Evolutionary conservation across 2,797 vertebrate species (phyloP), one percentile per base, ranked within the genome.

Genomic region (Anguilla marmorata): DNA sequence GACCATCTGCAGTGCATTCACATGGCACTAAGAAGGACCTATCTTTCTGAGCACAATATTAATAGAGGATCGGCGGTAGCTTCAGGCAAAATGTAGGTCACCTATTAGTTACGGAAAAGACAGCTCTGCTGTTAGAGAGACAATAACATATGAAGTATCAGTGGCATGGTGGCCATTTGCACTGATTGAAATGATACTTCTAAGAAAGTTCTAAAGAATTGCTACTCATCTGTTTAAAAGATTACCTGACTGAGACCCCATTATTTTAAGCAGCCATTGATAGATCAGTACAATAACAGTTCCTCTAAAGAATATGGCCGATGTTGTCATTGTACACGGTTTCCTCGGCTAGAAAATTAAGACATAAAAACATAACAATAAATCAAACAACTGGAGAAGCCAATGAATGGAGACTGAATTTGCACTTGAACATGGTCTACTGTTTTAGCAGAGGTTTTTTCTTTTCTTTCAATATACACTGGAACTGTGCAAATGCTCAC

Each of bases 51-150:
- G 33, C 33, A 37, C 72, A 76, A 37, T 37, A 76, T 76, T 76
- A 76, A 76, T 76, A 33, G 30, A 76, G 72, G 30, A 76, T 37
- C 14, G 14, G 27, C 72, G 30, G 27, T 33, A 16, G 72, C 72
- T 76, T 37, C 72, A 16, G 72, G 72, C 72, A 76, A 37, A 76
- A 76, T 76, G 27, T 76, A 76, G 72, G 72, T 76, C 72, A 76
- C 30, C 72, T 76, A 37, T 76, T 37, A 76, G 30, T 76, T 76
- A 76, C 3, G 72, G 72, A 33, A 76, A 76, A 76, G 72, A 76
- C 72, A 76, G 72, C 72, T 76, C 72, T 37, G 33, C 72, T 76
- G 72, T 76, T 76, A 76, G 11, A 37, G 72, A 76, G 30, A 76
- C 72, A 76, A 76, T 37, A 76, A 72, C 69, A 72, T 72, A 72